Percentiles rank a stretch among this genome's conserved stretches.
Evolutionary conservation across 2,797 vertebrate species (phyloP).

Genomic region (Gouania willdenowi): DNA sequence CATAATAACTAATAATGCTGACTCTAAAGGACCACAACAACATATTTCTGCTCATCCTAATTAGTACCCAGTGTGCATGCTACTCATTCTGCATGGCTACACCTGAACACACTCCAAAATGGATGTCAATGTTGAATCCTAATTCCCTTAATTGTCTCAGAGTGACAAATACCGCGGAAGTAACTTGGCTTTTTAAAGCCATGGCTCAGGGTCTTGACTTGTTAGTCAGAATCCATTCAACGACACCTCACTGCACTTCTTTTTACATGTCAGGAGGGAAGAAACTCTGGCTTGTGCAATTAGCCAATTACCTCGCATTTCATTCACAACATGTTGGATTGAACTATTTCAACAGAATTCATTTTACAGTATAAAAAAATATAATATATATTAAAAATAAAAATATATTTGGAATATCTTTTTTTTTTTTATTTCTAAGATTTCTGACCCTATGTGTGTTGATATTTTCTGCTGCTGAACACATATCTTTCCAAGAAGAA

Average conservation of each 20-base stretch:
- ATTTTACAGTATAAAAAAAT: conserved; percentile 3
- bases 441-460: conserved; percentile 50
- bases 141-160: conserved; percentile 58
- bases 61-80: conserved; percentile 16
- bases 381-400: too few species aligned
- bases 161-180: conserved; percentile 59
- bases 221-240: conserved; percentile 44
- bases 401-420: conserved; percentile 5
- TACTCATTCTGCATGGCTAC: conserved; percentile 36
- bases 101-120: conserved; percentile 35
- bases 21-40: too few species aligned
- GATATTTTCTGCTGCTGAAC: too few species aligned
- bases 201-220: conserved; percentile 38
- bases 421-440: conserved; percentile 11
- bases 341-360: conserved; percentile 7
- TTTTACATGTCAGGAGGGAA: conserved; percentile 28
- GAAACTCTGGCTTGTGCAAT: conserved; percentile 23
- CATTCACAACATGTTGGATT: conserved; percentile 19
- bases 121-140: conserved; percentile 41
- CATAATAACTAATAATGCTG: conserved; percentile 6
- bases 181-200: conserved; percentile 60
- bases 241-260: conserved; percentile 45
- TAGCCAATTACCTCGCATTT: conserved; percentile 14
- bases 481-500: conserved; percentile 38
- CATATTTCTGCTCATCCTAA: conserved; percentile 19